Evolutionary conservation across 2,888 invertebrate genomes (phyloP).

Genomic region (Hirtodrosophila histrioides): DNA sequence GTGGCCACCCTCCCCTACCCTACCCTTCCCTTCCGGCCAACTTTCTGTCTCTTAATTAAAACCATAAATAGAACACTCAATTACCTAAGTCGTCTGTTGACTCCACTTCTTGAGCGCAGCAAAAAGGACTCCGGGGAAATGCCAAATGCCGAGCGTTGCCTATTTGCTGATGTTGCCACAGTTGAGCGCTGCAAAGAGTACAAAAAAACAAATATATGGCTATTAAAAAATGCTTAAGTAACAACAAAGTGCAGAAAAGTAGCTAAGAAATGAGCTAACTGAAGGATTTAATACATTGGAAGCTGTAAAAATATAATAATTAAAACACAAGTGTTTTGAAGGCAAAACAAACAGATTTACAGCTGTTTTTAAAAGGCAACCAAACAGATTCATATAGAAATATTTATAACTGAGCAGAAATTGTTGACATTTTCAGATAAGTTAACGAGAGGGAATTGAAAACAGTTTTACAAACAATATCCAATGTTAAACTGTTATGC

Average conservation of each 20-base stretch:
- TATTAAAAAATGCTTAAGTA: slow-evolving; percentile 9
- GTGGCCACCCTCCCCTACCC: slow-evolving; percentile 16
- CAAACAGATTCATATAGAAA: too few species aligned
- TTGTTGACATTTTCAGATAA: too few species aligned
- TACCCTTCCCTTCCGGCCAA: not conserved
- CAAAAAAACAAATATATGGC: slow-evolving; percentile 20
- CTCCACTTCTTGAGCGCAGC: slow-evolving; percentile 25
- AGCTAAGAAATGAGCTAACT: not conserved
- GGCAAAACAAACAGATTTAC: too few species aligned
- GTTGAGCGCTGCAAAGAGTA: slow-evolving; percentile 20
- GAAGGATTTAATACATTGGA: not conserved
- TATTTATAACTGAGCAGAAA: too few species aligned
- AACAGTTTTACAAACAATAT: not conserved
- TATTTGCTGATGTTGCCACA: slow-evolving; percentile 31
- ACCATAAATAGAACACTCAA: slow-evolving; percentile 58
- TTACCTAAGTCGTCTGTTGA: slow-evolving; percentile 45
- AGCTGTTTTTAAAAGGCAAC: too few species aligned
- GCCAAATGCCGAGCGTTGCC: slow-evolving; percentile 29
- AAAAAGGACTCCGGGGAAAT: slow-evolving; percentile 68
- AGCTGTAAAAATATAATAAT: not conserved
- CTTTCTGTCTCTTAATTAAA: slow-evolving; percentile 54
- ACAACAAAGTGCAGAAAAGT: not conserved
- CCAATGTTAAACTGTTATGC: too few species aligned
- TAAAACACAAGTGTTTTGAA: too few species aligned
- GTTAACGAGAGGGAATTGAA: too few species aligned